Base-by-base conservation (phyloP, 1,140 invertebrate genomes). In the Meloidogyne chitwoodi region DNA sequence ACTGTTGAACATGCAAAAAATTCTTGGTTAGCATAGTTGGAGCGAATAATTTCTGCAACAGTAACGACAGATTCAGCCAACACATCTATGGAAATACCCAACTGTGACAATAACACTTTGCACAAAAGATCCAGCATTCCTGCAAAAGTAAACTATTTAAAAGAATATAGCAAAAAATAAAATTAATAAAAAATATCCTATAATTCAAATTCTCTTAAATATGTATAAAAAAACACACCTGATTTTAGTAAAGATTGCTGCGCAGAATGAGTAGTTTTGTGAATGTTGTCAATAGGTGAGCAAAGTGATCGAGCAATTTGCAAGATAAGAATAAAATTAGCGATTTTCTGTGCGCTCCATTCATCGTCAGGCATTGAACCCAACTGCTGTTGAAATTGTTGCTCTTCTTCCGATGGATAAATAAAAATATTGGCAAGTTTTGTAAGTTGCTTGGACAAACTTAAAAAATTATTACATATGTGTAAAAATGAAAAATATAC, bases 1-100 rank as follows among this genome's bases (percentile, higher is more conserved):
- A 95, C 95, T 89, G 93, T 91, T n/a, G 98, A 93, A 77, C 91
- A 91, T 1, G 92, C 91, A 85, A 99, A 92, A 87, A 93, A 94
- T 83, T 95, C 93, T 89, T 99, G 97, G 89, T 98, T 98, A 12
- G 89, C 90, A 38, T 91, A 89, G 87, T 94, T 93, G 0, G 95
- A 95, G 77, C 96, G 90, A 61, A 99, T 95, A 2, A 95, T 91
- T 89, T 99, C 96, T 0, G 92, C 94, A 3, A 99, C 93, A 10
- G 94, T 92, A 86, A 93, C 95, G 78, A 99, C 96, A 0, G 94
- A 94, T 90, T 98, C 95, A 0, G 94, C 96, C 22, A 99, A 88
- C 66, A 97, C 93, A 88, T 98, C 94, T 0, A 94, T 93, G 0
- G 96, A 95, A 0, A 99, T 93, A n/a, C 95, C 95, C 87, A 91